Conservation (phyloP, 2,797 vertebrate genomes). For the Phalanger gymnotis region DNA sequence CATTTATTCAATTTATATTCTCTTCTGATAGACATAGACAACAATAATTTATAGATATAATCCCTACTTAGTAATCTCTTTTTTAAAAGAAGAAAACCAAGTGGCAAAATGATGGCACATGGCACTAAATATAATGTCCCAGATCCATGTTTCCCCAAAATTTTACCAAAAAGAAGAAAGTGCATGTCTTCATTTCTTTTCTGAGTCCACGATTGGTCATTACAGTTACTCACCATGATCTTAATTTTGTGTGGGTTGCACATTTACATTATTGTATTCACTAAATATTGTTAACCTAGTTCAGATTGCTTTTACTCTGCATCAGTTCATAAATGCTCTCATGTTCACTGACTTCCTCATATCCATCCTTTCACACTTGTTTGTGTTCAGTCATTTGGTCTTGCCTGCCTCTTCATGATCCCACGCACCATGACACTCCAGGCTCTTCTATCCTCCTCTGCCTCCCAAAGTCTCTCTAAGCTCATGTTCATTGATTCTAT, state of each 20-base stretch:
- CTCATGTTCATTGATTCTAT: too few relatives aligned
- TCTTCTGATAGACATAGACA: background rate
- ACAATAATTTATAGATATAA: background rate
- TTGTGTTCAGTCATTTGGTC: too few relatives aligned
- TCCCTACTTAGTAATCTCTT: accelerated
- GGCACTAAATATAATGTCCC: background rate
- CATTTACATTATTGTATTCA: background rate
- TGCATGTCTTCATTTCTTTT: background rate
- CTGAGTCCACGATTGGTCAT: background rate
- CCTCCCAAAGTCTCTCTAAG: too few relatives aligned
- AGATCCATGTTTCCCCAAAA: background rate
- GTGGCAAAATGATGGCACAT: background rate
- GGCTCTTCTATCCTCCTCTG: too few relatives aligned
- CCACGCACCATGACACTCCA: too few relatives aligned
- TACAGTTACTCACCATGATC: background rate
- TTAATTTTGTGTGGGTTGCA: background rate
- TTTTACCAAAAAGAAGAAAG: background rate
- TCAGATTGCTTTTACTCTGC: background rate
- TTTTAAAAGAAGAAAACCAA: background rate
- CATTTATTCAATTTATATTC: background rate
- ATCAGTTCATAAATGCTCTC: background rate
- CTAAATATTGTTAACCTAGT: background rate
- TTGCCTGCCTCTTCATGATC: too few relatives aligned
- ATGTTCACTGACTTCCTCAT: background rate
- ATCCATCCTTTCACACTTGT: too few relatives aligned